These are phyloP conservation scores for Megalopta genalis DNA, from an alignment of 1,140 invertebrate species.

Conservation along the genomic window DNA sequence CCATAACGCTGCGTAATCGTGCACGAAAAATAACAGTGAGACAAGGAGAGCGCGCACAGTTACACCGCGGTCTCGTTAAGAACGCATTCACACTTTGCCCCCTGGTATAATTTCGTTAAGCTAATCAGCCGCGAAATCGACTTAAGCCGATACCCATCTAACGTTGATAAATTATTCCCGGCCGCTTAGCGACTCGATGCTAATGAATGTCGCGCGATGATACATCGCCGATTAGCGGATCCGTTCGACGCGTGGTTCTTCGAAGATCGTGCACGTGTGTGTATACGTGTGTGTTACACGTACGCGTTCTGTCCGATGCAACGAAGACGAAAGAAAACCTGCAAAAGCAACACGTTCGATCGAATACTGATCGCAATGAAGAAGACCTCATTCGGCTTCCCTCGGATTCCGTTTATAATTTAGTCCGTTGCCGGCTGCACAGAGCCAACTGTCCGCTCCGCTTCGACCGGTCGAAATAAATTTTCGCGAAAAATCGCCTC, in stretches of 20 bases:
- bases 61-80: neutral
- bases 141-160: neutral
- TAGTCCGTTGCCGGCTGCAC: neutral
- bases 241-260: neutral
- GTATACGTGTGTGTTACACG: no score
- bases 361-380: neutral
- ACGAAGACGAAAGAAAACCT: conserved; percentile 6
- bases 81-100: neutral
- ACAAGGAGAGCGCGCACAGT: no score
- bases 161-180: neutral
- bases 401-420: neutral
- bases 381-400: conserved; percentile 18
- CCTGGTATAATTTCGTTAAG: neutral
- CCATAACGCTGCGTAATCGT: neutral
- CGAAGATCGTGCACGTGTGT: neutral
- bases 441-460: no score
- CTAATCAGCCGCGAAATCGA: neutral
- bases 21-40: neutral
- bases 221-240: neutral
- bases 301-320: neutral
- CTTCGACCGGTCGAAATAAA: no score
- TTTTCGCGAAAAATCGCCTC: no score
- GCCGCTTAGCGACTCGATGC: neutral
- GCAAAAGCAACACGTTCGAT: conserved; percentile 39
- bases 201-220: neutral